Base-by-base conservation (phyloP, 2,888 invertebrate genomes). In the Nemoura dubitans region DNA sequence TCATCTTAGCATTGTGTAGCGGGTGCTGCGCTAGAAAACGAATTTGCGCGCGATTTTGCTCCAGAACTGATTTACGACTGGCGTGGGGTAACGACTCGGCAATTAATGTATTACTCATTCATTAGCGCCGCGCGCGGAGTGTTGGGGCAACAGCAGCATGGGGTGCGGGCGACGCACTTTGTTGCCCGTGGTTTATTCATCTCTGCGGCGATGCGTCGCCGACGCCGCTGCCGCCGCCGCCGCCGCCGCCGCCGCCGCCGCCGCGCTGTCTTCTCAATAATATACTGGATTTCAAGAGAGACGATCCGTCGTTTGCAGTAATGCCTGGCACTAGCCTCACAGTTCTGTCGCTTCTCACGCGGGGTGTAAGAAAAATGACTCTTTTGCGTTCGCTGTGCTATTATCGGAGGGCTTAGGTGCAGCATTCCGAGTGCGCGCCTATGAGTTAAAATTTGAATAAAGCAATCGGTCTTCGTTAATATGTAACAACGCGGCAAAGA, bases 81-180 rank as follows among this genome's bases (percentile, higher is more conserved):
- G 6, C 59, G 6, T 59, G 1, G 59, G 21, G 59, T 59, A 59
- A 59, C 14, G 59, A 59, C 6, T 21, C 21, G 59, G 59, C 59
- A 59, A 59, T 59, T 59, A 59, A 59, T 59, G 59, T 59, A 59
- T 59, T 1, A 59, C 59, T 59, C 59, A 59, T 59, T 59, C 59
- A 59, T 59, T 59, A 59, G 59, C 16, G 3, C 59, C 59, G 59
- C 2, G 3, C 36, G 36, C 59, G 59, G n/a, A n/a, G n/a, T n/a
- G n/a, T n/a, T n/a, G n/a, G n/a, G n/a, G n/a, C n/a, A n/a, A n/a
- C n/a, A 21, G 59, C 59, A 59, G 21, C 59, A 21, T 59, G 59
- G 59, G 36, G 59, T 21, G 59, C 59, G 59, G 21, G 59, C 2
- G 59, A 59, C 59, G 59, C 59, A 21, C 59, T 59, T 59, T 59